Conservation (phyloP, 2,113 vertebrate genomes). For the Corythoichthys haematopterus region DNA sequence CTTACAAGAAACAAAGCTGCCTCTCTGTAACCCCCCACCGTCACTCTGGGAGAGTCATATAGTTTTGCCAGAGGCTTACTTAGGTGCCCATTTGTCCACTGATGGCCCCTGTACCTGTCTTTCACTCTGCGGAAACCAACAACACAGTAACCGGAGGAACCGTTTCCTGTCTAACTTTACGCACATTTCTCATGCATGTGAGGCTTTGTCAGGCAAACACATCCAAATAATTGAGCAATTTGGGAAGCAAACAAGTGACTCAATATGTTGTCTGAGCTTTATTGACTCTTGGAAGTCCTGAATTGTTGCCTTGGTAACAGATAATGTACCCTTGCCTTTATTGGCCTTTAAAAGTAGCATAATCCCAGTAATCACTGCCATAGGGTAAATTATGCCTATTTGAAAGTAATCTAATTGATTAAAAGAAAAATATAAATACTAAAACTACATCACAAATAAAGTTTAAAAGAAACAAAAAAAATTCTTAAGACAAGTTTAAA, state of each 20-base stretch:
- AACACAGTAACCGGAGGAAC: conserved; percentile 38
- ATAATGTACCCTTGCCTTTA: conserved; percentile 4
- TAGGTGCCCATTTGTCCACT: conserved; percentile 66
- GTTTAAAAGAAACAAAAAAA: too few species aligned
- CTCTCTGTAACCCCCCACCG: conserved; percentile 64
- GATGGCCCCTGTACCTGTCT: conserved; percentile 49
- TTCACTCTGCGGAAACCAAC: conserved; percentile 43
- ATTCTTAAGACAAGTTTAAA: too few species aligned
- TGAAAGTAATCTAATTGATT: too few species aligned
- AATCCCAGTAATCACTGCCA: background rate
- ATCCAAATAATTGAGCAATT: conserved; percentile 3
- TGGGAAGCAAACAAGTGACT: conserved; percentile 3
- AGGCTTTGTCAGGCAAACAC: background rate
- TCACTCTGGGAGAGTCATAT: conserved; percentile 60
- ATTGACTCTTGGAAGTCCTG: conserved; percentile 1
- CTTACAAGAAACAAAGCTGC: conserved; percentile 72
- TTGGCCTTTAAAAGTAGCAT: background rate
- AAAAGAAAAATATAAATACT: too few species aligned
- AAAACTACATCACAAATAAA: too few species aligned
- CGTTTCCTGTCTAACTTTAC: conserved; percentile 12
- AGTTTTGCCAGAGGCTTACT: conserved; percentile 56
- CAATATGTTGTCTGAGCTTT: conserved; percentile 10
- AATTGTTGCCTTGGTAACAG: background rate
- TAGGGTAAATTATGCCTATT: background rate
- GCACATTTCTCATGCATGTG: background rate